Evolutionary conservation across 1,140 invertebrate genomes (phyloP), one percentile per base, ranked within the genome.

Genomic region (Leptinotarsa lineolata): DNA sequence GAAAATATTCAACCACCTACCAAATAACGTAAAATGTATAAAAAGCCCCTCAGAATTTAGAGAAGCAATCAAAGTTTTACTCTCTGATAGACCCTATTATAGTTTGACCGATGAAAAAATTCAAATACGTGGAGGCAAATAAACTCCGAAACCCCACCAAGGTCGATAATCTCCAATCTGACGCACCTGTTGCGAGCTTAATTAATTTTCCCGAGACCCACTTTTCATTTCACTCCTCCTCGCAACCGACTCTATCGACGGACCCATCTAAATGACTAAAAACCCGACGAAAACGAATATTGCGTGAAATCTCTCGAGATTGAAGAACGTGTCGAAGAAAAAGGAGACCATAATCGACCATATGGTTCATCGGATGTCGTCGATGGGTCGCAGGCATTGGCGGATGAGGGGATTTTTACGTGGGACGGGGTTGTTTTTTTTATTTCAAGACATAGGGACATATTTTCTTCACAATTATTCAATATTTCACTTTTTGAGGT

Each of bases 301-400:
- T 45, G 63, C 72, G 58, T 73, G 65, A 73, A 73, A 73, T 73
- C 64, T 61, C n/a, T 68, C 11, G 66, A 73, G 72, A 73, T 73
- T 73, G 65, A 67, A 73, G 54, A 68, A 30, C 46, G 48, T 18
- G 48, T 8, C 48, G 15, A 18, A 54, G 18, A 54, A 68, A 68
- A 68, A 73, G 54, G 68, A 68, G 18, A 60, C n/a, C 46, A 68
- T 48, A 54, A 59, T 59, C 16, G 46, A 68, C 72, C 72, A 73
- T 73, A 73, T 73, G 72, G 72, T 73, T 63, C 72, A 73, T 30
- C 44, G 63, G 24, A 65, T 65, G 63, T 65, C 39, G 63, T 39
- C 18, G 18, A 65, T 65, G 63, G 24, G 63, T 39, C 39, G 48
- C 67, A 44, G 46, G 46, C 48, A 54, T 18, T 54, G 48, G 48